Base-by-base conservation (phyloP, 2,113 vertebrate species). In the Syngnathus scovelli region DNA sequence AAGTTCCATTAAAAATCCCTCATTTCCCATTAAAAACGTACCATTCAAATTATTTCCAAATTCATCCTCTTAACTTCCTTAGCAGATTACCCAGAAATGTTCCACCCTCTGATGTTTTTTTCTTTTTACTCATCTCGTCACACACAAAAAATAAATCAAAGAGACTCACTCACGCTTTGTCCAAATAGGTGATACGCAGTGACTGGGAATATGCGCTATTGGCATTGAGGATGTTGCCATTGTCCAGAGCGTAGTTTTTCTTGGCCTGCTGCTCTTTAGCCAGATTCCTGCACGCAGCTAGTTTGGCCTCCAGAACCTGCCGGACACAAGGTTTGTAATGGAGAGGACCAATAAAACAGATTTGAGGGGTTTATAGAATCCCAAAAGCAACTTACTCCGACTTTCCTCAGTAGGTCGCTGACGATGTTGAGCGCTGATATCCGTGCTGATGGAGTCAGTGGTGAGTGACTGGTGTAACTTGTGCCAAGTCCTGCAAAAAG, bases 351-450 rank as follows among this genome's bases (percentile, higher is more conserved):
- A 55, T 3, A 55, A 67, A 21, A 4, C 44, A 6, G 16, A 21
- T 48, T 36, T 18, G 49, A 51, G 43, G 10, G 41, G 2, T 58
- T 36, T 9, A 11, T 9, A 39, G 55, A 6, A 23, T 7, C 37
- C 19, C 12, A 68, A 67, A 33, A 33, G 4, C 0, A 65, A 89
- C 96, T 94, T 89, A 98, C 96, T 94, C 96, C 95, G 18, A 99
- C 96, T 94, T 98, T 99, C 76, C 95, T 91, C 59, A 99, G 88
- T 59, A 99, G 89, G 86, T 99, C 97, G 38, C 96, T 94, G 84
- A 99, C 97, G 3, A 99, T 98, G 91, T 98, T 99, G 75, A 99
- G 94, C 4, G 97, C 97, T 55, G 96, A 98, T 92, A 99, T 96
- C 84, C 97, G 92, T 66, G 97, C 97, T 13, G 97, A 98, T 33